Percentiles rank a stretch among this genome's conserved stretches.
Conservation (phyloP, 2,797 vertebrate genomes). For the Carcharodon carcharias region DNA sequence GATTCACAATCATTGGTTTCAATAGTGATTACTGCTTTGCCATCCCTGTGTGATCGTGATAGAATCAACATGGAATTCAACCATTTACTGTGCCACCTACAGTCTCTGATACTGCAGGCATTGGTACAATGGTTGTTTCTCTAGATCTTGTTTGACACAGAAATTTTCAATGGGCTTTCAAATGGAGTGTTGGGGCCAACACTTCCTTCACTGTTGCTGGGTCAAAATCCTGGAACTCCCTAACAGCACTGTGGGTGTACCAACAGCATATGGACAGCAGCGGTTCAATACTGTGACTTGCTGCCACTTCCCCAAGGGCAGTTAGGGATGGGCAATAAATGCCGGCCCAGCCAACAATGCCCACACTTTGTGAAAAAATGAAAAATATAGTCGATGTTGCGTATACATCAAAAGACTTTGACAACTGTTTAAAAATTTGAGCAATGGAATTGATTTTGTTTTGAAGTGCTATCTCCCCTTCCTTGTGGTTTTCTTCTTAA, state of each 20-base stretch:
- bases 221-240: too few species aligned
- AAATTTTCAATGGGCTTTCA: not conserved
- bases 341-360: too few species aligned
- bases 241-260: too few species aligned
- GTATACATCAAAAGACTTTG: not conserved
- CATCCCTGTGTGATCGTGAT: too few species aligned
- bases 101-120: not conserved
- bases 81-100: not conserved
- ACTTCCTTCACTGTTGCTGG: too few species aligned
- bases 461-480: not conserved
- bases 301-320: too few species aligned
- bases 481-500: not conserved
- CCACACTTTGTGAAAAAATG: too few species aligned
- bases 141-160: not conserved
- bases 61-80: not conserved
- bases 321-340: too few species aligned
- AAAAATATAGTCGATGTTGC: too few species aligned
- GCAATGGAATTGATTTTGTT: not conserved
- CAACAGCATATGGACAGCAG: too few species aligned
- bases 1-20: not conserved
- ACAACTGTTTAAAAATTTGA: not conserved
- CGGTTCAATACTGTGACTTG: too few species aligned
- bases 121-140: not conserved
- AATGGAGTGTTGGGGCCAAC: not conserved
- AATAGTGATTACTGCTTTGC: not conserved